phyloP scores from a whole-genome alignment of 2,113 vertebrate species.

The Xiphophorus hellerii region DNA sequence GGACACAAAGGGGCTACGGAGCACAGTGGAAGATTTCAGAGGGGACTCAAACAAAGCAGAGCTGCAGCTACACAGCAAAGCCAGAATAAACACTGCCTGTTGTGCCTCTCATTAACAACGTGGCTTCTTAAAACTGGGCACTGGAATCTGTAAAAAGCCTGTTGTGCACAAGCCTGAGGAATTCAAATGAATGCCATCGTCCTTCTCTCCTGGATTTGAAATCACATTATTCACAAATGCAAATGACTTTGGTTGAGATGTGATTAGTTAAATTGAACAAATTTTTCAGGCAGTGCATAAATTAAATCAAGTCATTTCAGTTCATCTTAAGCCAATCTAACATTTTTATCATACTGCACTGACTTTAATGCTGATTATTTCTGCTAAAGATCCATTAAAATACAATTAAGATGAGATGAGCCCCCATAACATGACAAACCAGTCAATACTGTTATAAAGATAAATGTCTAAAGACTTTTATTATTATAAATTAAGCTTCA shows the following conservation, averaged over 20 bases:
- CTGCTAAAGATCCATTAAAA: conserved; percentile 7
- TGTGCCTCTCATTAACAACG: conserved; percentile 33
- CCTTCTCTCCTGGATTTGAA: conserved; percentile 18
- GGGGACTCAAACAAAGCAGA: conserved; percentile 60
- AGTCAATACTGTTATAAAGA: conserved; percentile 46
- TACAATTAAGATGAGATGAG: conserved; percentile 30
- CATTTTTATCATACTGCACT: conserved; percentile 59
- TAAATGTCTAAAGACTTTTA: conserved; percentile 43
- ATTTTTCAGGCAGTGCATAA: conserved; percentile 63
- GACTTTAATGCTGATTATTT: conserved; percentile 36
- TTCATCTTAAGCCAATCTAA: conserved; percentile 49
- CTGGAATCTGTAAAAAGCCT: conserved; percentile 2
- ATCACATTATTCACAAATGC: conserved; percentile 79
- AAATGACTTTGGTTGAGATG: conserved; percentile 69
- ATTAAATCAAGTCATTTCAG: conserved; percentile 60
- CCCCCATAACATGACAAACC: conserved; percentile 30
- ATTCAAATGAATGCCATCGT: conserved; percentile 41
- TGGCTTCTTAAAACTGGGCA: neutral
- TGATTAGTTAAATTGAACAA: conserved; percentile 74
- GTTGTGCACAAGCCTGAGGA: conserved; percentile 8
- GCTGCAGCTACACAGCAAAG: conserved; percentile 19
- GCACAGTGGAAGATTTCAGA: conserved; percentile 71
- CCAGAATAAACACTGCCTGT: conserved; percentile 27
- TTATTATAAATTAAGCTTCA: conserved; percentile 55
- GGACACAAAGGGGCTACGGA: conserved; percentile 78